These are phyloP conservation scores for Nothocercus julius DNA, from an alignment of 2,113 vertebrate species.

Conservation along the genomic window DNA sequence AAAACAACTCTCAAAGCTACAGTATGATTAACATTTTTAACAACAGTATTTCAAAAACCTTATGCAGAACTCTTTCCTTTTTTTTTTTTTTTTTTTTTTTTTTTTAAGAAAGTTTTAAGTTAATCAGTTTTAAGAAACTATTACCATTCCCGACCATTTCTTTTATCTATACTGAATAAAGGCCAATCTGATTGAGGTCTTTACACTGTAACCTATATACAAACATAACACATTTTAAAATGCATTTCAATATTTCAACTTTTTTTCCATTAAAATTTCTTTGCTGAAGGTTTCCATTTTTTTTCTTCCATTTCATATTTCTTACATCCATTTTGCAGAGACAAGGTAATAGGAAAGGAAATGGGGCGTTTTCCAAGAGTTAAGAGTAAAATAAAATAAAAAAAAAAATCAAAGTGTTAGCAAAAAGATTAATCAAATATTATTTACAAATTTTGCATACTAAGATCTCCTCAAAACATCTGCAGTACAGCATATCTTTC, in stretches of 20 bases:
- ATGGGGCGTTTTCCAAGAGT: background rate
- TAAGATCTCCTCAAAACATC: background rate
- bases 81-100: background rate
- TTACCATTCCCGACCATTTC: background rate
- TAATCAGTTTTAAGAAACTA: background rate
- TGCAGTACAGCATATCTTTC: background rate
- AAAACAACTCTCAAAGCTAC: background rate
- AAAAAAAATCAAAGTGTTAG: background rate
- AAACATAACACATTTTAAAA: background rate
- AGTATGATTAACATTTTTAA: background rate
- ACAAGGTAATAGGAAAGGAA: background rate
- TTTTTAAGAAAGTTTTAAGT: too few species aligned
- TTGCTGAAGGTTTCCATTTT: background rate
- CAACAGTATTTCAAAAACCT: background rate
- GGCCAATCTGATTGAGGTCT: background rate
- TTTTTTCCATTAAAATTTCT: background rate
- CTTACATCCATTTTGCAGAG: background rate
- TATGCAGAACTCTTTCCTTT: background rate
- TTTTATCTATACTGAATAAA: background rate
- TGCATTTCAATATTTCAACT: background rate
- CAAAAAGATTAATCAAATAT: background rate
- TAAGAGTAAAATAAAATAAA: background rate
- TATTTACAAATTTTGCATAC: background rate
- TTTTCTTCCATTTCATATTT: background rate
- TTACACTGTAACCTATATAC: background rate